Conservation (phyloP, 2,888 invertebrate genomes). For the Melangyna quadrimaculata region DNA sequence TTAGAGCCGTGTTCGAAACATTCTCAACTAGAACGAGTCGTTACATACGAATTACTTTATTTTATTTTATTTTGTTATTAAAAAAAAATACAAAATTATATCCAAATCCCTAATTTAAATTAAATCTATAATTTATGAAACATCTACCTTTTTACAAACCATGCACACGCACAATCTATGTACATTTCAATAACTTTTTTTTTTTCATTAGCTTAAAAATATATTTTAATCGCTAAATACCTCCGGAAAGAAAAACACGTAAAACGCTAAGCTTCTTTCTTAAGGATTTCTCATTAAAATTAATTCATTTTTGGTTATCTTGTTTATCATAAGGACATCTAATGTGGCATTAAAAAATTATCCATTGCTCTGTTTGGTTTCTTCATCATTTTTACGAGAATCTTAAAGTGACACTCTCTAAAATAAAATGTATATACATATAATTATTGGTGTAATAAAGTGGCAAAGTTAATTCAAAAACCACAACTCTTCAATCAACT, state of each 20-base stretch:
- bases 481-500: constrained; percentile 26
- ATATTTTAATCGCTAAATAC: too few relatives aligned
- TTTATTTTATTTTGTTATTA: too few relatives aligned
- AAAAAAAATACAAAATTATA: not conserved
- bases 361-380: not conserved
- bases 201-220: not conserved
- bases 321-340: not conserved
- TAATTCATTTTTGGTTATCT: not conserved
- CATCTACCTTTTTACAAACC: not conserved
- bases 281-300: not conserved
- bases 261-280: not conserved
- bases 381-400: not conserved
- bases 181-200: not conserved
- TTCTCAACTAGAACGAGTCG: too few relatives aligned
- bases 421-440: not conserved
- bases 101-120: not conserved
- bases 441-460: not conserved
- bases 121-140: not conserved
- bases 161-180: accelerated
- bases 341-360: not conserved
- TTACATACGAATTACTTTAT: too few relatives aligned
- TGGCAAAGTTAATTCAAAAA: constrained; percentile 20
- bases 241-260: not conserved
- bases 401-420: not conserved
- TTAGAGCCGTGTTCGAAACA: too few relatives aligned